Evolutionary conservation across 2,888 invertebrate genomes (phyloP), one percentile per base, ranked within the genome.

Genomic region (Thecocarcelia acutangulata): DNA sequence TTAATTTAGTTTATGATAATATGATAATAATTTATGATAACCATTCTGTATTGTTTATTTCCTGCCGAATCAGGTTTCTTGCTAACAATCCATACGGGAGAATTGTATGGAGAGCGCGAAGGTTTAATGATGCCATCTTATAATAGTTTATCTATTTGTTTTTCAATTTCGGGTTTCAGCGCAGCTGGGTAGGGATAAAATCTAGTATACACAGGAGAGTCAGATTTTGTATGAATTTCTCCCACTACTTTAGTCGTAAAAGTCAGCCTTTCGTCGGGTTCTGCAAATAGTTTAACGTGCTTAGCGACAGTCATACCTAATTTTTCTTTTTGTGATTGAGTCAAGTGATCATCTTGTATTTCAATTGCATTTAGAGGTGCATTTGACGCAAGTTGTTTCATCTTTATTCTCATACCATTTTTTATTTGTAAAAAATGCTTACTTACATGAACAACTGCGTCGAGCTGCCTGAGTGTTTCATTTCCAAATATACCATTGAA

Each of bases 401-500:
- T 28, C 28, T 28, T 28, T 28, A 56, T 11, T 28, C 15, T 28
- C 28, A 28, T 28, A 21, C 15, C n/a, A 11, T 28, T 56, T 9
- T n/a, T n/a, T n/a, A n/a, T n/a, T n/a, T n/a, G n/a, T n/a, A n/a
- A n/a, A n/a, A n/a, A n/a, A n/a, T n/a, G 21, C 28, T 28, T 28
- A 28, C 28, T 6, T 28, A 28, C 28, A 28, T 28, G 28, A 28
- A 28, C 28, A 28, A 28, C 28, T 28, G 28, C 28, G 6, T 28
- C 28, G 28, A 28, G 28, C 28, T 28, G 44, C n/a, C n/a, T n/a
- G n/a, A n/a, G n/a, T n/a, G n/a, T n/a, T n/a, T n/a, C n/a, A n/a
- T n/a, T n/a, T n/a, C n/a, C n/a, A n/a, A 74, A 46, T 21, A 77
- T 81, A 12, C 61, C 81, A 19, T 74, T 48, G 66, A 77, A 81